Evolutionary conservation across 2,113 vertebrate genomes (phyloP), one percentile per base, ranked within the genome.

Genomic region (Reinhardtius hippoglossoides): DNA sequence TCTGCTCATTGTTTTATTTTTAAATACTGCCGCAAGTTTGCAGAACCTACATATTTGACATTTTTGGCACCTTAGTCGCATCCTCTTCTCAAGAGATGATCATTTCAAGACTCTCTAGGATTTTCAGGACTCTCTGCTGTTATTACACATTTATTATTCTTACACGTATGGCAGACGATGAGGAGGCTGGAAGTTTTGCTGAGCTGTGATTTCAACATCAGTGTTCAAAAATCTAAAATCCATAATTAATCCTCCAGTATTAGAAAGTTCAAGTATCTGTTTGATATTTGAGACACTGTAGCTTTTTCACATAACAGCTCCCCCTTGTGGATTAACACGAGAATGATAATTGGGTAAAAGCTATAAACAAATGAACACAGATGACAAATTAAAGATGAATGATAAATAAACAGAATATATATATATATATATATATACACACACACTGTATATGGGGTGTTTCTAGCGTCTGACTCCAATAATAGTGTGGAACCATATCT

Each of bases 281-380:
- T 26, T 18, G 14, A 15, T 54, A 24, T 61, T 63, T 23, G 6
- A 61, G 16, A 6, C 27, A 9, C 44, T 20, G 52, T 3, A 2
- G 12, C 20, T 42, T 70, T 59, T 67, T 71, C 77, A 0, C 74
- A 44, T 74, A 44, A 74, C 23, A 83, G 69, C 86, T 21, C 82
- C 86, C 62, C 80, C 87, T 65, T 78, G 84, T 88, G 89, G 83
- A 55, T 46, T 15, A n/a, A 64, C 0, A 13, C 3, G 24, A 26
- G 58, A 76, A 82, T 23, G n/a, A 68, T 55, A 57, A 10, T 7
- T 9, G 1, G 20, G 23, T 37, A 3, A 27, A 27, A 8, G 20
- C n/a, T 26, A 12, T 42, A 42, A 42, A 42, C 40, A 42, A 13
- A 42, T 10, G 9, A 42, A 42, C 10, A 13, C 40, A 42, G 35